These are phyloP conservation scores for Alligator mississippiensis DNA, from an alignment of 2,113 vertebrate genomes.

Conservation along the genomic window DNA sequence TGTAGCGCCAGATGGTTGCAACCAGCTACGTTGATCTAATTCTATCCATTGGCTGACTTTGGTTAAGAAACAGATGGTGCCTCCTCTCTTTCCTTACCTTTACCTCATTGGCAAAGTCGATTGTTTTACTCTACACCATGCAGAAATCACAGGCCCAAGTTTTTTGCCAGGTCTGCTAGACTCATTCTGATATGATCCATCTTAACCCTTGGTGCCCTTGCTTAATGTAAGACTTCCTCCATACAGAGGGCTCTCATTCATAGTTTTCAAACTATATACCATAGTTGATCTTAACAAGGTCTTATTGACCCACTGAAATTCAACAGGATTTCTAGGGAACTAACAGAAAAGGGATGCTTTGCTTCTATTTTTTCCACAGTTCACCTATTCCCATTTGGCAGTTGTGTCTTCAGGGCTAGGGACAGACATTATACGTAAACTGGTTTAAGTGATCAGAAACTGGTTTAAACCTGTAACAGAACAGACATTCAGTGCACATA, in stretches of 20 bases:
- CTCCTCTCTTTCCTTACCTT: slow-evolving; percentile 44
- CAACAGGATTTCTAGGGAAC: slow-evolving; percentile 52
- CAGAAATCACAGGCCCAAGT: slow-evolving; percentile 32
- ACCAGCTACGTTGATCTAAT: slow-evolving; percentile 59
- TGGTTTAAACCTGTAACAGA: too few species aligned
- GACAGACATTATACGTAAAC: too few species aligned
- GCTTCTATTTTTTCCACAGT: slow-evolving; percentile 52
- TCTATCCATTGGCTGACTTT: slow-evolving; percentile 69
- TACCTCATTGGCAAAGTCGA: slow-evolving; percentile 47
- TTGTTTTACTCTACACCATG: slow-evolving; percentile 41
- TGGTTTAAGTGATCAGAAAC: too few species aligned
- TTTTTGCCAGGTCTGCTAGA: background rate
- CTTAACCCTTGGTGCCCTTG: background rate
- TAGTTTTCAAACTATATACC: slow-evolving; percentile 10
- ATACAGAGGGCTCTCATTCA: background rate
- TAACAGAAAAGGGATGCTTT: slow-evolving; percentile 30
- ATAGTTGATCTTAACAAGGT: slow-evolving; percentile 17
- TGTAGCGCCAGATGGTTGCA: slow-evolving; percentile 74
- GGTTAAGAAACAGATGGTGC: slow-evolving; percentile 67
- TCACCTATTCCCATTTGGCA: slow-evolving; percentile 63
- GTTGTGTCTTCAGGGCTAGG: background rate
- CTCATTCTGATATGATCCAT: background rate
- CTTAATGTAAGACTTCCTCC: slow-evolving; percentile 16
- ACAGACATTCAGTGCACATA: too few species aligned
- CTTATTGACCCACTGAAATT: slow-evolving; percentile 37